Conservation (phyloP, 2,888 invertebrate species). For the Athetis lepigone region DNA sequence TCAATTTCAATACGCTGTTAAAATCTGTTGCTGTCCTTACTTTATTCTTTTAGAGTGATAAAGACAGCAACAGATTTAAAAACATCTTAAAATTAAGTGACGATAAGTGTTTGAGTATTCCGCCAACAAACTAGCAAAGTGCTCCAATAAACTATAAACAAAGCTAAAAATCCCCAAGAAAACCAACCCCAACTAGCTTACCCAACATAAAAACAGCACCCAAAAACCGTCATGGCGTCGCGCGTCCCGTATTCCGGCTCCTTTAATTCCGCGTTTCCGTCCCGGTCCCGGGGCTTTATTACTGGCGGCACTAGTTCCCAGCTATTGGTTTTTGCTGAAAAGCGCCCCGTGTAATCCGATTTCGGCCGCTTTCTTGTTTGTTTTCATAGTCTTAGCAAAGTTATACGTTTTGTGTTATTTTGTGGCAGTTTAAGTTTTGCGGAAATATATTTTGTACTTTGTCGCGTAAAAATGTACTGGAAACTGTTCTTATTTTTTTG, state of each 20-base stretch:
- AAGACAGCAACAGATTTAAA: too few relatives aligned
- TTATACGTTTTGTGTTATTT: slow-evolving; percentile 67
- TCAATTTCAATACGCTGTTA: too few relatives aligned
- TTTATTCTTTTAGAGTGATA: too few relatives aligned
- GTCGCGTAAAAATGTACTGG: slow-evolving; percentile 17
- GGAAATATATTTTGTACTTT: slow-evolving; percentile 56
- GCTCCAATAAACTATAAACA: slow-evolving; percentile 2
- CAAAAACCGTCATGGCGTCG: slow-evolving; percentile 21
- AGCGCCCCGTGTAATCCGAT: slow-evolving; percentile 73
- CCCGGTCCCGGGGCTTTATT: slow-evolving; percentile 53
- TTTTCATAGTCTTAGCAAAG: slow-evolving; percentile 69
- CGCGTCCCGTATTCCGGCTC: slow-evolving; percentile 38
- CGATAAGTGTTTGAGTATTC: too few relatives aligned
- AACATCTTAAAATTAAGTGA: too few relatives aligned
- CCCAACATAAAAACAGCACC: slow-evolving; percentile 33
- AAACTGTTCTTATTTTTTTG: not conserved
- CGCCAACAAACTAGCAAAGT: too few relatives aligned
- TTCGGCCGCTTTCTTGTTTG: slow-evolving; percentile 70
- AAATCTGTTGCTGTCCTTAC: too few relatives aligned
- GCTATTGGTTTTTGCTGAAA: slow-evolving; percentile 69
- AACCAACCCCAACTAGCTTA: slow-evolving; percentile 17
- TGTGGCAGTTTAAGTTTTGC: slow-evolving; percentile 59
- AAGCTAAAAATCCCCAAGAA: slow-evolving; percentile 13
- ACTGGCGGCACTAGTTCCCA: slow-evolving; percentile 57
- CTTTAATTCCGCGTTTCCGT: slow-evolving; percentile 59